Evolutionary conservation across 2,797 vertebrate species (phyloP), one percentile per base, ranked within the genome.

Genomic region (Arnoldichthys spilopterus): DNA sequence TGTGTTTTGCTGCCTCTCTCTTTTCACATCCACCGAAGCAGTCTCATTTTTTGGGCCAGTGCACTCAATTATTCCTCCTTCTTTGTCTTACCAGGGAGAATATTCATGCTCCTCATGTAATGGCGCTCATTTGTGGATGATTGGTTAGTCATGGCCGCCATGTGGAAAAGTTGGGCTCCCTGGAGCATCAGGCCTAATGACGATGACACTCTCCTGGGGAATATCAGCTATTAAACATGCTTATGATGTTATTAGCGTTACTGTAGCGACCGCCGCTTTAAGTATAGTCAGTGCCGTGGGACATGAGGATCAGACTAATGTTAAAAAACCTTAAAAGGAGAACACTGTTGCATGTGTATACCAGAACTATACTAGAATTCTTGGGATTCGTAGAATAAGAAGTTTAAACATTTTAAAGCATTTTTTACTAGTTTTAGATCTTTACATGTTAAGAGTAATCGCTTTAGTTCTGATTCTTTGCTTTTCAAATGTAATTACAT

Each of bases 81-180:
- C 74, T 72, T 28, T 79, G 72, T 85, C 74, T 80, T 79, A 64
- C 77, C 78, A 73, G 54, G 62, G 63, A 78, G 77, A 85, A 85
- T 83, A 77, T 83, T 83, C 77, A 79, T 85, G 81, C 77, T 78
- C 62, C 72, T 83, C 45, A 28, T 84, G 81, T 87, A 85, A 88
- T 85, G 71, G 80, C 61, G 74, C 79, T 85, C 74, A 78, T 87
- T 87, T 85, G 61, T 81, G 72, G 74, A 79, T 84, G 86, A 87
- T 87, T 79, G 76, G 84, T 87, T 85, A 82, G 84, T 85, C 77
- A 83, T 78, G 77, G 79, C 73, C 18, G 61, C 72, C 16, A 37
- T 22, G 59, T 66, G 73, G 78, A 80, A 62, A 73, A 51, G 45
- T 56, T 61, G n/a, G 47, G 30, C 79, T 86, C 84, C 81, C 79